Evolutionary conservation across 2,888 invertebrate genomes (phyloP), one percentile per base, ranked within the genome.

Genomic region (Trilocha varians): DNA sequence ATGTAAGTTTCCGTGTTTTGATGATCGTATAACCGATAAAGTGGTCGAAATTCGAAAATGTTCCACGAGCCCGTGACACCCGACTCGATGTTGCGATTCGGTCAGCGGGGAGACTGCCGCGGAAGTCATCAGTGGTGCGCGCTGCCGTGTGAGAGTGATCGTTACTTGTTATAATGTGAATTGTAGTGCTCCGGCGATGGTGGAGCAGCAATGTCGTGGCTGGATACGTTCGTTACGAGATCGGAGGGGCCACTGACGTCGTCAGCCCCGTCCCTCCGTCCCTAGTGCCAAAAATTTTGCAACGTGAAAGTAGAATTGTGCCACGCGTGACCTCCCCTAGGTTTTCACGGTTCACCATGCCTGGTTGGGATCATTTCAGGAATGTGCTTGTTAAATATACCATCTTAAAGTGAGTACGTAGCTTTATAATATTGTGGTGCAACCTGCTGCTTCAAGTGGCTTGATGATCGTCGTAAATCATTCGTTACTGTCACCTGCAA

Each of bases 1-100:
- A 97, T 96, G 97, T 97, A 95, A 96, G 96, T 90, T 84, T 78
- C 60, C 70, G 75, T 76, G 75, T 74, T 83, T 79, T 74, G 72
- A 78, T 66, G 73, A 70, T 65, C 63, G 64, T 72, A 80, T 70
- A 67, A 69, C 66, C 65, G 66, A 69, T 69, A 78, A 70, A 70
- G 62, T 55, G 64, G 68, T 59, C 58, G 65, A 77, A 77, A 77
- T 84, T 78, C 66, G 77, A 76, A 75, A 82, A 80, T 76, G 78
- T 78, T 78, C 80, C 78, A 82, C 80, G 82, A 82, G 80, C 80
- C 77, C 72, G 72, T 79, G 83, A 78, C 82, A 84, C 78, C 75
- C 80, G 78, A 79, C 65, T 82, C 74, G 69, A 71, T 61, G 82
- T 77, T 67, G 69, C 76, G 65, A 77, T 73, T 78, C 69, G 69